phyloP scores from a whole-genome alignment of 1,140 invertebrate genomes.

The Cydia pomonella region DNA sequence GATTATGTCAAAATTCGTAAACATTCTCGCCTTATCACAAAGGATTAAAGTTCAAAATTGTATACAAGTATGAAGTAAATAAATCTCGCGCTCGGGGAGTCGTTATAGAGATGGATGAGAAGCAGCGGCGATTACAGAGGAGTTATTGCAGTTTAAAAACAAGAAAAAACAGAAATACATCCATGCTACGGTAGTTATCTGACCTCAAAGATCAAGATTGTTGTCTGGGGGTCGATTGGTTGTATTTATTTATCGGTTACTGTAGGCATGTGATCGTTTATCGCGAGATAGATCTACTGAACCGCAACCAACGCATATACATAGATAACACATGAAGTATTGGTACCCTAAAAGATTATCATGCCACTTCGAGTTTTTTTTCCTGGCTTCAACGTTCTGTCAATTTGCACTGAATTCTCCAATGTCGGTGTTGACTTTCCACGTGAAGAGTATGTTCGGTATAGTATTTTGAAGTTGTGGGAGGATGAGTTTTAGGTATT shows the following conservation, averaged over 20 bases:
- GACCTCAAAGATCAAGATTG: slow-evolving; percentile 4
- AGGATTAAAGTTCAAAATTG: background rate
- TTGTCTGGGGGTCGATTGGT: slow-evolving; percentile 9
- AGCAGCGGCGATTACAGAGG: background rate
- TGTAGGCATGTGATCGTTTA: background rate
- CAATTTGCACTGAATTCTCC: too few species aligned
- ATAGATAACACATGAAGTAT: too few species aligned
- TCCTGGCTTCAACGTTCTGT: too few species aligned
- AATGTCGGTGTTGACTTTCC: too few species aligned
- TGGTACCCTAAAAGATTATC: too few species aligned
- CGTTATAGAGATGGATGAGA: slow-evolving; percentile 19
- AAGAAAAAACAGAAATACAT: slow-evolving; percentile 6
- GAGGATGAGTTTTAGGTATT: too few species aligned
- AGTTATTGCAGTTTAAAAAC: slow-evolving; percentile 18
- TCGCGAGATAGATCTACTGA: too few species aligned
- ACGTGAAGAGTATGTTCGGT: too few species aligned
- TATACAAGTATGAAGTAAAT: background rate
- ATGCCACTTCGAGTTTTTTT: too few species aligned
- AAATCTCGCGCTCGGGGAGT: background rate
- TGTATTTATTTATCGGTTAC: background rate
- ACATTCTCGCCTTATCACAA: background rate
- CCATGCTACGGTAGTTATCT: background rate
- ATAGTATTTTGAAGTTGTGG: too few species aligned
- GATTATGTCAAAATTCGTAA: background rate
- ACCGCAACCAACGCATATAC: too few species aligned